Base-by-base conservation (phyloP, 2,888 invertebrate species). In the Diploptera punctata region DNA sequence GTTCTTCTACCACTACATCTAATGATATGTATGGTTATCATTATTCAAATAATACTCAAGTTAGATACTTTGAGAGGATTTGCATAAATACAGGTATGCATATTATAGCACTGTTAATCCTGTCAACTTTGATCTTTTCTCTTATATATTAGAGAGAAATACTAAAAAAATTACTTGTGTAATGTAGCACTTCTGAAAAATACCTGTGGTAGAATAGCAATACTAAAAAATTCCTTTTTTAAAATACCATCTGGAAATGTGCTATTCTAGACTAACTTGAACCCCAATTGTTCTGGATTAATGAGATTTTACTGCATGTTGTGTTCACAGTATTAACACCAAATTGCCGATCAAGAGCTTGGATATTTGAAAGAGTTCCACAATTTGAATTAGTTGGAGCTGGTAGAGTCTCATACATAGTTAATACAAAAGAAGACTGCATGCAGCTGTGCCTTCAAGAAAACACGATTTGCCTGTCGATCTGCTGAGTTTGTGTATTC, bases 361-460 rank as follows among this genome's bases (percentile, higher is more conserved):
- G 95, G 95, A 86, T 89, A 31, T 84, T 93, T 67, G 94, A 94
- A 79, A 87, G 89, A 77, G 90, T 91, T 68, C 90, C 92, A 10
- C 93, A 94, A 13, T 91, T 91, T 77, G 88, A 90, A 77, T 82
- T 95, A 77, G 87, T 92, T 70, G 89, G 91, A 16, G 89, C 90
- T 76, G 87, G 88, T 74, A 86, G 87, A 68, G 86, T 87, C 76
- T 87, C 87, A 78, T 82, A 92, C 72, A 81, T 89, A 1, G 84
- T 86, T 44, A 85, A 89, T 77, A 90, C 89, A 38, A 86, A 91
- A 76, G 84, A 86, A 72, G 87, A 90, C 76, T 95, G 95, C 80
- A 91, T 92, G 77, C 87, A 89, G 77, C 80, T 82, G 74, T 90
- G 89, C 78, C 81, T 89, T 10, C 65, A 82, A 85, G 71, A 87